These are phyloP conservation scores for Caprella mutica DNA, from an alignment of 2,888 invertebrate species.

Conservation along the genomic window DNA sequence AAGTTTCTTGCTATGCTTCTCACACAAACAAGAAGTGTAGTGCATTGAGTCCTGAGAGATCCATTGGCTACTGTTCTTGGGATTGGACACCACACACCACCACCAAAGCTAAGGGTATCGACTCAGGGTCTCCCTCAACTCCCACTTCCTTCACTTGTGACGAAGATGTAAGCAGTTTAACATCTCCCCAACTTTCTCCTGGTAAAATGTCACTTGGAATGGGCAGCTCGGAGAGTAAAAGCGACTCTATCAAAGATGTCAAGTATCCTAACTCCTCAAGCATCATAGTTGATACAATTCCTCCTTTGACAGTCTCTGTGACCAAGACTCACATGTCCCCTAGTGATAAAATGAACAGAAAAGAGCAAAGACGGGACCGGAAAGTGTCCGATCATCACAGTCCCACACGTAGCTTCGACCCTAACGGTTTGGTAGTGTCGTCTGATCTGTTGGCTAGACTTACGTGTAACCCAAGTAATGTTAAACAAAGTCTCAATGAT, in stretches of 20 bases:
- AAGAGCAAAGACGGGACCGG: too few relatives aligned
- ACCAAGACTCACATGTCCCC: too few relatives aligned
- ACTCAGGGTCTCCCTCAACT: conserved; percentile 29
- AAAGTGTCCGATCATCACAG: too few relatives aligned
- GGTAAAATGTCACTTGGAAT: not conserved
- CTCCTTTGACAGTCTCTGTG: too few relatives aligned
- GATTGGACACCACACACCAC: conserved; percentile 15
- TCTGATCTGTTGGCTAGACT: conserved; percentile 1
- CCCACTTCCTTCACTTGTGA: conserved; percentile 29
- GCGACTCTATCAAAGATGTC: not conserved
- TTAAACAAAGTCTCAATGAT: not conserved
- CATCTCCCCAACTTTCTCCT: conserved; percentile 30
- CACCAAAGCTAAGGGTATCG: conserved; percentile 15
- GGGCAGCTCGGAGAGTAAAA: not conserved
- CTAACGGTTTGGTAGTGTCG: not conserved
- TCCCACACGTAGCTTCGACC: not conserved
- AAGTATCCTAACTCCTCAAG: not conserved
- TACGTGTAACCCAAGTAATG: not conserved
- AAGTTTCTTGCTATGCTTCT: not conserved
- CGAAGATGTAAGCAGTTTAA: conserved; percentile 25
- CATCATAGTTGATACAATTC: not conserved
- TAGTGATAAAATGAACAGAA: too few relatives aligned
- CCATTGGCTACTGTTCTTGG: conserved; percentile 12
- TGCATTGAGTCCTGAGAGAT: not conserved
- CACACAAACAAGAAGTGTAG: not conserved